Evolutionary conservation across 2,888 invertebrate species (phyloP).

Genomic region (Silvanus unidentatus): DNA sequence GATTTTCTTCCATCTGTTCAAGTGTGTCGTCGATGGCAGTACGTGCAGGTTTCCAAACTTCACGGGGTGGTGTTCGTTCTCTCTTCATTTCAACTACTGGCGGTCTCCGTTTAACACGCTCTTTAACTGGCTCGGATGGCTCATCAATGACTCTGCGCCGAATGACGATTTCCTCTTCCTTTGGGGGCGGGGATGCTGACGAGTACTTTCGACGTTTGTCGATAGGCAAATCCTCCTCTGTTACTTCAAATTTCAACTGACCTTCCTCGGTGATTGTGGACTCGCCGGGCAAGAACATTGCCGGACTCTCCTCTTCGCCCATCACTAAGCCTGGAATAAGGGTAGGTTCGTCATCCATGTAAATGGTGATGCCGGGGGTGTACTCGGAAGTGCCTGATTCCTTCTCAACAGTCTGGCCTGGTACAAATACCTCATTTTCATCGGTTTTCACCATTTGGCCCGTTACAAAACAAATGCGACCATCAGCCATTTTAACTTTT

Average conservation of each 20-base stretch:
- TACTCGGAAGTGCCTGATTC: slow-evolving; percentile 65
- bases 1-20: slow-evolving; percentile 30
- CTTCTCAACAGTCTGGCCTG: slow-evolving; percentile 68
- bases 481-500: slow-evolving; percentile 46
- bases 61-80: slow-evolving; percentile 16
- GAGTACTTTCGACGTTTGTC: slow-evolving; percentile 16
- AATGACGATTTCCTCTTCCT: slow-evolving; percentile 35
- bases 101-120: slow-evolving; percentile 33
- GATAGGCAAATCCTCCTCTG: slow-evolving; percentile 34
- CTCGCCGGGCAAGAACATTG: slow-evolving; percentile 41
- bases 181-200: slow-evolving; percentile 27
- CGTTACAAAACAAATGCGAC: slow-evolving; percentile 68
- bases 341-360: slow-evolving; percentile 68
- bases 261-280: slow-evolving; percentile 41
- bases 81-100: slow-evolving; percentile 22
- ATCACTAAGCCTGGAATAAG: slow-evolving; percentile 76
- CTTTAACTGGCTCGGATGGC: slow-evolving; percentile 32
- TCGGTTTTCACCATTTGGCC: slow-evolving; percentile 68
- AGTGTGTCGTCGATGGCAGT: slow-evolving; percentile 37
- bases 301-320: slow-evolving; percentile 46
- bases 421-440: slow-evolving; percentile 44
- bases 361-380: slow-evolving; percentile 72
- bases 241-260: slow-evolving; percentile 40
- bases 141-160: slow-evolving; percentile 36
- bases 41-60: slow-evolving; percentile 27